Percentiles rank a stretch among this genome's conserved stretches.
Conservation (phyloP, 2,888 invertebrate species). For the Schizotus pectinicornis region DNA sequence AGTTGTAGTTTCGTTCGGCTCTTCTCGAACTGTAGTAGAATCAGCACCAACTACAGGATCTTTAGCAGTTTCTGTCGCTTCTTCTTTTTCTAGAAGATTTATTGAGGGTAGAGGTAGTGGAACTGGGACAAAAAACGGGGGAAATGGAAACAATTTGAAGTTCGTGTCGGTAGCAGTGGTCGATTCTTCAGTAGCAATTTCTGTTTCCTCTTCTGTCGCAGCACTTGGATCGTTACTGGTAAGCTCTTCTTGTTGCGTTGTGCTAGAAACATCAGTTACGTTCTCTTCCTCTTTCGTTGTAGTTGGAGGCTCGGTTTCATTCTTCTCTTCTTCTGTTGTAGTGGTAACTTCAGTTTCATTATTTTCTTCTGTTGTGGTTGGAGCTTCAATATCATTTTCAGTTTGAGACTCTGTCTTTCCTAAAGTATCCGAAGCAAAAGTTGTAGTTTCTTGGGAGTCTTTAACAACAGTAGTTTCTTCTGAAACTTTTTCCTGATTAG, state of each 20-base stretch:
- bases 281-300: neutral
- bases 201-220: neutral
- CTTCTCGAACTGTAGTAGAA: neutral
- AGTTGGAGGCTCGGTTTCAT: slow-evolving; percentile 4
- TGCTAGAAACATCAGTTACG: neutral
- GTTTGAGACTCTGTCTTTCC: slow-evolving; percentile 2
- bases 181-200: neutral
- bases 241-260: too few relatives aligned
- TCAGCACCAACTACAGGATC: too few relatives aligned
- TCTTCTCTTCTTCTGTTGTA: neutral
- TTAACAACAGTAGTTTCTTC: neutral
- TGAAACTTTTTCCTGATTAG: neutral
- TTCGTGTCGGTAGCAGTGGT: neutral
- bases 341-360: neutral
- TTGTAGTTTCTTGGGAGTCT: slow-evolving; percentile 4
- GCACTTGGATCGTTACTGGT: neutral
- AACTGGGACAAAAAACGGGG: too few relatives aligned
- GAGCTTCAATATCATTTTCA: neutral
- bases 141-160: too few relatives aligned
- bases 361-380: neutral
- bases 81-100: too few relatives aligned
- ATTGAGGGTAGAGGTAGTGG: too few relatives aligned
- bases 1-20: neutral
- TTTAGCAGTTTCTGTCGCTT: too few relatives aligned
- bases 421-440: neutral